Base-by-base conservation (phyloP, 2,888 invertebrate species). In the Drosophila koepferae region DNA sequence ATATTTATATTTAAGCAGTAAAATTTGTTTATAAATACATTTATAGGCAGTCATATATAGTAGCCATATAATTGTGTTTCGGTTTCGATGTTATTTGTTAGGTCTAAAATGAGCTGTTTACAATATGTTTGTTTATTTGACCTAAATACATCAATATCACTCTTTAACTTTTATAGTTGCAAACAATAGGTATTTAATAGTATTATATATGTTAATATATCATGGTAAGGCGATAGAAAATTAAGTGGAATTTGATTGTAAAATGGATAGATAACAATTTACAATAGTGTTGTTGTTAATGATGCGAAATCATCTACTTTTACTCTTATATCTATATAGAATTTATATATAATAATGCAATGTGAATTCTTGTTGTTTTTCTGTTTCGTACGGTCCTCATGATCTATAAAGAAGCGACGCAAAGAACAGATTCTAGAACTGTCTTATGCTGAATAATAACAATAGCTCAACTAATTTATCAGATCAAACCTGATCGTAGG, bases 171-270 rank as follows among this genome's bases (percentile, higher is more conserved):
- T 51, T 18, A 20, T 51, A 3, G 18, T 8, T 18, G 8, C 8
- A 14, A 8, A 51, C 34, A 51, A 51, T 51, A 34, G 34, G 34
- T 8, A 51, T 18, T 36, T 36, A 36, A 36, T 51, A 36, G 31
- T 34, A 34, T 34, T 51, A 36, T 36, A 34, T 51, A 51, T 51
- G 51, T 51, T 51, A 51, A 51, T 51, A 34, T 34, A 20, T 3
- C 4, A 36, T 14, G 34, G 10, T 12, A 14, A 36, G 34, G 0
- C 8, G 1, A 51, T 14, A 2, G 20, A 51, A 34, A 51, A 51
- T 34, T 3, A 18, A 51, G 34, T 2, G 51, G 18, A 14, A 51
- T 51, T 20, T 8, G 18, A 3, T 20, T 51, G 51, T 36, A 36
- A 51, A 34, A 34, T 10, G 3, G 0, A 12, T 0, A 18, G 10